Conservation (phyloP, 2,797 vertebrate species). For the Pantherophis vulpinus region DNA sequence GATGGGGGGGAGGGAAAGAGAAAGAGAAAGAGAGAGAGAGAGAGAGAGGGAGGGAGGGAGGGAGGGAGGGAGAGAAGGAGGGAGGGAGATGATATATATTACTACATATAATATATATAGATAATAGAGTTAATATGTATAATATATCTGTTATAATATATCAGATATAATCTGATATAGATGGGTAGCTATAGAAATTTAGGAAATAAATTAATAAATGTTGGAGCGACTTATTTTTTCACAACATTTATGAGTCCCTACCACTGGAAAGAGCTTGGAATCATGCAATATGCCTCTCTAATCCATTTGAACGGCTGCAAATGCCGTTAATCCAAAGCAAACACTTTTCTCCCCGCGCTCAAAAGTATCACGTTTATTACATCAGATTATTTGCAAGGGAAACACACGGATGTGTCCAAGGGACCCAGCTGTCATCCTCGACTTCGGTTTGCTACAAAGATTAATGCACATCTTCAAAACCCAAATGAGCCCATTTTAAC, state of each 20-base stretch:
- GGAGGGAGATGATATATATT: no score
- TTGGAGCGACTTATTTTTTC: background rate
- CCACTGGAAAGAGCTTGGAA: background rate
- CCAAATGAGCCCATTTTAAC: background rate
- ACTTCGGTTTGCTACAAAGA: background rate
- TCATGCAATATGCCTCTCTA: background rate
- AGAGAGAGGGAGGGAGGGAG: no score
- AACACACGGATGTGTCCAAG: background rate
- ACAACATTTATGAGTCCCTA: background rate
- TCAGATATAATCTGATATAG: no score
- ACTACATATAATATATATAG: no score
- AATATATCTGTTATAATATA: no score
- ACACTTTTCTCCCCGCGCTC: background rate
- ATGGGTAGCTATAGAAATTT: background rate
- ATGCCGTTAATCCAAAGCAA: slow-evolving; percentile 8
- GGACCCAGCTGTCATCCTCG: background rate
- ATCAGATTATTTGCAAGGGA: slow-evolving; percentile 6
- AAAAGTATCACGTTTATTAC: background rate
- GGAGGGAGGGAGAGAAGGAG: no score
- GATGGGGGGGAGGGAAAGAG: no score
- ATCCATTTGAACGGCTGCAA: slow-evolving; percentile 1
- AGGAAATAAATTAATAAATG: background rate
- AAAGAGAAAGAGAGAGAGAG: no score
- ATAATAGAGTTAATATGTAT: no score
- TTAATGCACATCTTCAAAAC: background rate